A percentile compares a stretch with the other conserved stretches of the same genome.
These are phyloP conservation scores for Phacellophora camtschatica DNA, from an alignment of 30 jellyfish, hydroid and myxozoan species.

Conservation along the genomic window DNA sequence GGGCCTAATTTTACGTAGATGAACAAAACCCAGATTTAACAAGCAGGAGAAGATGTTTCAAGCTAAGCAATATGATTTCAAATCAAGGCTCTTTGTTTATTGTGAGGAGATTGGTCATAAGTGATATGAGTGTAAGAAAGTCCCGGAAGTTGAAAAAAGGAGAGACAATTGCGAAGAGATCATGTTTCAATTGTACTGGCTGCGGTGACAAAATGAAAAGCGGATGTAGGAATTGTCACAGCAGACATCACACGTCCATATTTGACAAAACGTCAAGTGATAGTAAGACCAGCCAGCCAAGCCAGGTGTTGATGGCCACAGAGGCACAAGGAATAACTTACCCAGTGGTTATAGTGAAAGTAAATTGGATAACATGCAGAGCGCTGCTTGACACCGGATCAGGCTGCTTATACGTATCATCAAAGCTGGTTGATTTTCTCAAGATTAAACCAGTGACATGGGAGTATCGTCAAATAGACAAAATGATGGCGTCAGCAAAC, in stretches of 20 bases:
- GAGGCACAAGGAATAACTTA: constrained; percentile 6
- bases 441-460: constrained; percentile 3
- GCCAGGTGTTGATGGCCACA: constrained; percentile 18
- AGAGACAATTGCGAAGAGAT: constrained; percentile 42
- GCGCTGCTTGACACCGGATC: constrained; percentile 63
- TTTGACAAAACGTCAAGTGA: constrained; percentile 27
- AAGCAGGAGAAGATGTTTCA: constrained; percentile 25
- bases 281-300: constrained; percentile 4
- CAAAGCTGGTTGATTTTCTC: constrained; percentile 16
- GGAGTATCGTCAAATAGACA: constrained; percentile 36
- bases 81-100: constrained; percentile 13
- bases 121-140: constrained; percentile 20
- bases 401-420: constrained; percentile 60
- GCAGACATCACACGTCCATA: constrained; percentile 50
- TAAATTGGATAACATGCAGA: constrained; percentile 51
- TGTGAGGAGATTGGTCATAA: constrained; percentile 51
- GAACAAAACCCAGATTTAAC: constrained; percentile 14
- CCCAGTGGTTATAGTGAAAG: constrained; percentile 42
- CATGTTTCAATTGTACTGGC: constrained; percentile 57
- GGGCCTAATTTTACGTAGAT: too few relatives aligned
- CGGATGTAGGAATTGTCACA: constrained; percentile 36
- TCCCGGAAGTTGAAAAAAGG: constrained; percentile 15
- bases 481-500: constrained; percentile 50
- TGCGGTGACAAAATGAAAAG: constrained; percentile 18
- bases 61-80: constrained; percentile 25